Evolutionary conservation across 2,113 vertebrate genomes (phyloP), one percentile per base, ranked within the genome.

Genomic region (Chloroceryle aenea): DNA sequence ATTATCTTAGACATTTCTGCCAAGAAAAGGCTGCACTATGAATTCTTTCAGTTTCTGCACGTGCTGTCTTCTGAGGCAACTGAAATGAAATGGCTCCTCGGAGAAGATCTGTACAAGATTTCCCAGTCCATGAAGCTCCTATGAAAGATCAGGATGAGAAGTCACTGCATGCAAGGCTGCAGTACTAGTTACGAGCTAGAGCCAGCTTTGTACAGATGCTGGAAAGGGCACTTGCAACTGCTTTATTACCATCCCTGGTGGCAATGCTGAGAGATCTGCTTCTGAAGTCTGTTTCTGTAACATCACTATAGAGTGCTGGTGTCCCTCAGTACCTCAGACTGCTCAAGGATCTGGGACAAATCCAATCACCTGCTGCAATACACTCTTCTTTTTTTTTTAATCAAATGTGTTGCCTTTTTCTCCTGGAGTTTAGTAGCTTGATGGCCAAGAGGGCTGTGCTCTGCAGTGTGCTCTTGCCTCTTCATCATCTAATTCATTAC

Each of bases 21-120:
- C 66, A 66, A 62, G 45, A 45, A 85, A 83, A 73, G 6, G 12
- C 17, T 83, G 53, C 30, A 36, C 21, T 73, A 45, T 73, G 53
- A 95, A 91, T 66, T 94, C 52, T 78, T 76, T 76, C 62, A 58
- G 48, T 82, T 87, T 89, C 62, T 83, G 58, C 62, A 76, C 67
- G 85, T 42, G 40, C 30, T 58, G 36, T 47, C 40, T 89, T 82
- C 48, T 61, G 86, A 95, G 43, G 71, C 21, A 62, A 79, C 21
- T 36, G 23, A 87, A 77, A 71, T 0, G 3, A 29, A 69, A 40
- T n/a, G 27, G 58, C 30, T 78, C 62, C 75, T 82, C 12, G 3
- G 58, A 76, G 25, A 34, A 88, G 20, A 21, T 38, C 43, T 40
- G 27, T 48, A 43, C 34, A 82, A 71, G 66, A 58, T 61, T 87